These are phyloP conservation scores for Caenorhabditis sulstoni DNA, from an alignment of 2,888 invertebrate species.

Conservation along the genomic window DNA sequence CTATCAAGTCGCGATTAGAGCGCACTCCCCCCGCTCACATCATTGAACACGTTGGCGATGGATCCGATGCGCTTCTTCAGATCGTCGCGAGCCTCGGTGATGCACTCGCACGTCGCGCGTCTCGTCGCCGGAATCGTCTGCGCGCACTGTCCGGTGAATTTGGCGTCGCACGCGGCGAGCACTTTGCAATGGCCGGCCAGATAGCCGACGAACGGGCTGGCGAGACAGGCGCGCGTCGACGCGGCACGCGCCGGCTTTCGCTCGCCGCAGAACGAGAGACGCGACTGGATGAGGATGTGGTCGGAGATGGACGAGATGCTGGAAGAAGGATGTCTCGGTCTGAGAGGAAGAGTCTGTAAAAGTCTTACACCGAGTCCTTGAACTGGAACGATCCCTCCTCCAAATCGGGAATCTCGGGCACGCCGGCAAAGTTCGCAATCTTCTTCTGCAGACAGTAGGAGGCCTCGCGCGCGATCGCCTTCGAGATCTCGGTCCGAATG, in stretches of 20 bases:
- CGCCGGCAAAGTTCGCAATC: conserved; percentile 77
- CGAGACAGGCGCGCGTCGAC: conserved; percentile 74
- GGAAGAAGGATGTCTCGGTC: conserved; percentile 25
- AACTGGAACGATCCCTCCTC: conserved; percentile 78
- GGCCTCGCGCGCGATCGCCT: conserved; percentile 78
- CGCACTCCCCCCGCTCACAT: conserved; percentile 42
- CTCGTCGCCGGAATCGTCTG: conserved; percentile 68
- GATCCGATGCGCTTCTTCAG: conserved; percentile 79
- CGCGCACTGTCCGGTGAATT: conserved; percentile 70
- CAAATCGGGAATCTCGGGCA: conserved; percentile 79
- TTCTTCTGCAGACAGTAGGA: conserved; percentile 76
- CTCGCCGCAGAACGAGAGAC: conserved; percentile 79
- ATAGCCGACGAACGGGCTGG: conserved; percentile 78
- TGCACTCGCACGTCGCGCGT: conserved; percentile 78
- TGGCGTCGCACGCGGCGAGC: conserved; percentile 64
- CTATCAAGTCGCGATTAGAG: background rate
- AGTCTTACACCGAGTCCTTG: conserved; percentile 78
- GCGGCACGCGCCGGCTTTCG: conserved; percentile 78
- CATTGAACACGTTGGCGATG: conserved; percentile 73
- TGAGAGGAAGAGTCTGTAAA: background rate
- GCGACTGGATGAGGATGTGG: conserved; percentile 79
- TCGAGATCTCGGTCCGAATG: conserved; percentile 77
- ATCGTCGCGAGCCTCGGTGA: conserved; percentile 79
- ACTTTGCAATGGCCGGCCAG: conserved; percentile 77
- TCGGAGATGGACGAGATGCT: conserved; percentile 80